A percentile compares a stretch with the other conserved stretches of the same genome.
phyloP scores from a whole-genome alignment of 2,888 invertebrate genomes.

The Pseudeuparius sepicola region DNA sequence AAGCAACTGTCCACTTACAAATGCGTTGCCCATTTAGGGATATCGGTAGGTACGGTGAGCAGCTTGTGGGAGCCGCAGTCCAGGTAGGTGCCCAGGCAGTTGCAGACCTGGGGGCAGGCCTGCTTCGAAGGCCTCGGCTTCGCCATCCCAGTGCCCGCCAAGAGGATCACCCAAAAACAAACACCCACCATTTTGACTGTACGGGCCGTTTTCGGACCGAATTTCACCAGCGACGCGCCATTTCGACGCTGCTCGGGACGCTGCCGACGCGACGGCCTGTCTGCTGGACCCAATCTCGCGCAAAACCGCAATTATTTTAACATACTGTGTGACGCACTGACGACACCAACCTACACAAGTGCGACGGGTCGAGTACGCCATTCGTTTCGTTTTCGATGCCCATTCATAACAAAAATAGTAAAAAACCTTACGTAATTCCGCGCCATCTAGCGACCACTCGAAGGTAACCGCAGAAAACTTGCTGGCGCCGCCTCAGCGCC shows the following conservation, averaged over 20 bases:
- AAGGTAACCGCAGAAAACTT: too few species aligned
- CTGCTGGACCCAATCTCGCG: too few species aligned
- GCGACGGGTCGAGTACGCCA: too few species aligned
- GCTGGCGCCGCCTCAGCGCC: too few species aligned
- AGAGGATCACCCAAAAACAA: conserved; percentile 32
- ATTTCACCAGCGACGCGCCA: conserved; percentile 23
- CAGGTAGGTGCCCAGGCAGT: conserved; percentile 61
- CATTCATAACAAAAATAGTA: too few species aligned
- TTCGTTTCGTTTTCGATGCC: too few species aligned
- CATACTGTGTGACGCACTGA: conserved; percentile 24
- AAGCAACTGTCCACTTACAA: conserved; percentile 53
- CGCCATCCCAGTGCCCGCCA: conserved; percentile 23
- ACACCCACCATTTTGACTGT: conserved; percentile 42
- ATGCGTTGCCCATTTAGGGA: conserved; percentile 67
- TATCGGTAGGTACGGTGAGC: conserved; percentile 54
- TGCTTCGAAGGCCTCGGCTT: conserved; percentile 25
- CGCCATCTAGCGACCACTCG: too few species aligned
- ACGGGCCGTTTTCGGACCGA: conserved; percentile 35
- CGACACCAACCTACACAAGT: background rate
- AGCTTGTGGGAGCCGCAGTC: conserved; percentile 67
- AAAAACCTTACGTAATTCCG: too few species aligned
- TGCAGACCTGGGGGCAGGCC: conserved; percentile 59
- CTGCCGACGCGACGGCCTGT: too few species aligned
- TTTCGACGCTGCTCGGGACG: conserved; percentile 19
- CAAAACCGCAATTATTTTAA: conserved; percentile 24